Percentiles rank a stretch among this genome's conserved stretches.
phyloP scores from a whole-genome alignment of 2,113 vertebrate genomes.

The Paratilapia polleni region DNA sequence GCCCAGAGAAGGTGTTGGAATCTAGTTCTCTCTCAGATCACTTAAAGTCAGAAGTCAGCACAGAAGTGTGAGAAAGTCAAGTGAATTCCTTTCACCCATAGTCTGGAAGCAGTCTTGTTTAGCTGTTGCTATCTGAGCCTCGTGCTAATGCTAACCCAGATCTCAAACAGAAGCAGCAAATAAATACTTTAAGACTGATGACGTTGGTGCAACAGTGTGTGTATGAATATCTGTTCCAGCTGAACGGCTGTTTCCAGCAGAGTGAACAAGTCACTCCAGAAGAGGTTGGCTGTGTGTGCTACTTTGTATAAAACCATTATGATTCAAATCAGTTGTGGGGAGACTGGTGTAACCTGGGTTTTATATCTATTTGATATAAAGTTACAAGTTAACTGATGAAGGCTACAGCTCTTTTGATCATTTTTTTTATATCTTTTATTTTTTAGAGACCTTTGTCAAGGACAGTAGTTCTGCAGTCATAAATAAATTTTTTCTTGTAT shows the following conservation, averaged over 20 bases:
- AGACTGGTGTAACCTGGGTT: not conserved
- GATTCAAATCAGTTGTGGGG: not conserved
- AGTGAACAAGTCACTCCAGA: not conserved
- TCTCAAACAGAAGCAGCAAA: not conserved
- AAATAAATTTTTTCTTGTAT: not conserved
- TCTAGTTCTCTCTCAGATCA: not conserved
- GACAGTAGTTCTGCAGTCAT: not conserved
- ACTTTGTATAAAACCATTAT: not conserved
- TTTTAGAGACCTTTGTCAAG: not conserved
- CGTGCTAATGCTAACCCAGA: not conserved
- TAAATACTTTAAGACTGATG: not conserved
- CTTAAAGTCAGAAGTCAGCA: not conserved
- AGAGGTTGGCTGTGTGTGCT: not conserved
- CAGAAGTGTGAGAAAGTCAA: not conserved
- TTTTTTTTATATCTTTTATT: not conserved
- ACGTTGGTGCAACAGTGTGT: not conserved
- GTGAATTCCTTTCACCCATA: not conserved
- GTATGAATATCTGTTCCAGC: not conserved
- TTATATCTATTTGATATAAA: not conserved
- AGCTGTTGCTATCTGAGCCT: fast-evolving
- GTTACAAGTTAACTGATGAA: not conserved
- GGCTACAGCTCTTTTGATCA: not conserved
- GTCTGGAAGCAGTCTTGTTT: not conserved
- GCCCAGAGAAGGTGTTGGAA: not conserved
- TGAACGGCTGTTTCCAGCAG: not conserved